Evolutionary conservation across 2,797 vertebrate genomes (phyloP), one percentile per base, ranked within the genome.

Genomic region (Brachyalestes nurse): DNA sequence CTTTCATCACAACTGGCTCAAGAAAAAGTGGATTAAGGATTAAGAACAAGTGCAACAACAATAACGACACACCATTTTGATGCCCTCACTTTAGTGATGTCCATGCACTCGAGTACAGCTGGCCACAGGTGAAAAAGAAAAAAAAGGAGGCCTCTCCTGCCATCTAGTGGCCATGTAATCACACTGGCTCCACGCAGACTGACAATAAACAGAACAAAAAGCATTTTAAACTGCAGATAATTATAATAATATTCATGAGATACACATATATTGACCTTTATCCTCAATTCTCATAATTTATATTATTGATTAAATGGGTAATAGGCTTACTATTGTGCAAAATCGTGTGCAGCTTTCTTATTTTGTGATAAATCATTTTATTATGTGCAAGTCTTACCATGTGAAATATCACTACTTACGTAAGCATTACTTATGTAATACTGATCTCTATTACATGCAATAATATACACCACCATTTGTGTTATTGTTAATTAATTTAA

Each of bases 111-210:
- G 14, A 0, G 47, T 58, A n/a, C 9, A 64, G 58, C 16, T 72
- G 34, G 34, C 34, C 7, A 6, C 66, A 72, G 21, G 51, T 19
- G 19, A 65, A 61, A 10, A 14, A 61, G 10, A 38, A 0, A 38
- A 1, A 38, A 77, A 65, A 12, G 47, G 57, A 72, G 38, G 47
- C 67, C 69, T 82, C 42, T 82, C 9, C 75, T 82, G 86, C 84
- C 84, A 84, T 76, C 86, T 85, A 75, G 71, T 82, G 84, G 77
- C 65, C 1, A 34, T 4, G 8, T 4, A 49, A 28, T 12, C 13
- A 34, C 28, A 16, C 62, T 40, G 62, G 6, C 28, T 70, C 9
- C n/a, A 7, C 19, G 1, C 21, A 23, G 17, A 6, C 19, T 45
- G 65, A 45, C 17, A 66, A 42, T 12, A 40, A 42, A 3, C 17